Evolutionary conservation across 1,140 invertebrate genomes (phyloP).

Genomic region (Paraescarpia echinospica): DNA sequence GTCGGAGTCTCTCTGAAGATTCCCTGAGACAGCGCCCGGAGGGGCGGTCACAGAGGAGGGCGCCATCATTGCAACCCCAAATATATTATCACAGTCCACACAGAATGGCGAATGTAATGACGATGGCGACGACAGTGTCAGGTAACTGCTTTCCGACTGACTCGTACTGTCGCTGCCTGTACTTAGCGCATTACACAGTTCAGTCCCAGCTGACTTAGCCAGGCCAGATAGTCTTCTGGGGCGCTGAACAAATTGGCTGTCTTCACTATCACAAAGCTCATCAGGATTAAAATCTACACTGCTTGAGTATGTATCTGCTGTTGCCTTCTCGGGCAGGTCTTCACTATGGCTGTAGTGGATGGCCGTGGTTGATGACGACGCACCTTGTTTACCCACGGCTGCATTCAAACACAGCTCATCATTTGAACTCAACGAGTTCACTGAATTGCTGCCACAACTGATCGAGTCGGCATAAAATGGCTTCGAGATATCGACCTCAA

Average conservation of each 20-base stretch:
- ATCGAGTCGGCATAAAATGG: neutral
- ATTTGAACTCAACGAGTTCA: neutral
- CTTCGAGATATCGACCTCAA: slow-evolving; percentile 5
- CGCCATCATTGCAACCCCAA: neutral
- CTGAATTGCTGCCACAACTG: neutral
- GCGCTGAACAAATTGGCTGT: neutral
- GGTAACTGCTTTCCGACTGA: neutral
- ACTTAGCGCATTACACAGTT: neutral
- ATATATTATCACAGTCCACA: slow-evolving; percentile 1
- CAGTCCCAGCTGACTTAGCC: neutral
- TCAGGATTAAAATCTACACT: neutral
- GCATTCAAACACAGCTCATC: neutral
- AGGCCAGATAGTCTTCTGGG: neutral
- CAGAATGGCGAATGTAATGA: neutral
- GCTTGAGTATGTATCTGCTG: neutral
- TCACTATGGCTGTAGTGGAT: neutral
- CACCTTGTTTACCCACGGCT: neutral
- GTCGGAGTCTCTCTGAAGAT: neutral
- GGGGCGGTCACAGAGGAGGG: neutral
- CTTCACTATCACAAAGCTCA: neutral
- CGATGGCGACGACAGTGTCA: neutral
- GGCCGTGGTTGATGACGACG: neutral
- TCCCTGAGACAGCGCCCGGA: neutral
- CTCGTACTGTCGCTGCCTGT: neutral
- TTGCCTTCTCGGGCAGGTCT: neutral